Base-by-base conservation (phyloP, 2,888 invertebrate genomes). In the Trichopria drosophilae region DNA sequence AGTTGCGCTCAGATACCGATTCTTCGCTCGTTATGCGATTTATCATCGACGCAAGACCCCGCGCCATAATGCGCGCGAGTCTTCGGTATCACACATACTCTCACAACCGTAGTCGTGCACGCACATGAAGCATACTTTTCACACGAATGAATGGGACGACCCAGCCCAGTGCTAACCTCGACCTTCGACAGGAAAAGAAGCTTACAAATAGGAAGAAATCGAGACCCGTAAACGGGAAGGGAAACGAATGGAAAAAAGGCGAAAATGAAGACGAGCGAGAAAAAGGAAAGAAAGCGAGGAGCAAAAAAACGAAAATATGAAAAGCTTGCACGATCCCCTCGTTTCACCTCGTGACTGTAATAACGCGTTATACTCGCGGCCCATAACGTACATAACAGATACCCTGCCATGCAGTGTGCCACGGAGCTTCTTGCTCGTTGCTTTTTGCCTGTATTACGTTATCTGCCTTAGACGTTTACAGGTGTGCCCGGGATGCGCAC, bases 121-220 rank as follows among this genome's bases (percentile, higher is more conserved):
- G 36, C 53, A 48, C 49, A 32, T 45, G 53, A 61, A 58, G 57
- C 57, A 56, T 53, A 57, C 60, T 62, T 64, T 65, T 63, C 63
- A 55, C 61, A 62, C 64, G 61, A 62, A 61, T 66, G 64, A 67
- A 67, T 67, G 66, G 63, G 67, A 57, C 61, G 61, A 58, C 61
- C 59, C 63, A 51, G 61, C 64, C 65, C 65, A 64, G 57, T 59
- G 57, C 61, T 66, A 64, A 62, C 67, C 67, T 67, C 65, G 67
- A 67, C 63, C 67, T 62, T 59, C 37, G 58, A 59, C 61, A 51
- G 23, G 23, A 47, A 54, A 46, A 34, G 23, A 35, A 18, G 18
- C 47, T 39, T 49, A 45, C 24, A 32, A 22, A 31, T 12, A 19
- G 29, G 29, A 29, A 31, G 20, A 13, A 29, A 29, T 9, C n/a